Evolutionary conservation across 2,888 invertebrate species (phyloP), one percentile per base, ranked within the genome.

Genomic region (Gnatocerus cornutus): DNA sequence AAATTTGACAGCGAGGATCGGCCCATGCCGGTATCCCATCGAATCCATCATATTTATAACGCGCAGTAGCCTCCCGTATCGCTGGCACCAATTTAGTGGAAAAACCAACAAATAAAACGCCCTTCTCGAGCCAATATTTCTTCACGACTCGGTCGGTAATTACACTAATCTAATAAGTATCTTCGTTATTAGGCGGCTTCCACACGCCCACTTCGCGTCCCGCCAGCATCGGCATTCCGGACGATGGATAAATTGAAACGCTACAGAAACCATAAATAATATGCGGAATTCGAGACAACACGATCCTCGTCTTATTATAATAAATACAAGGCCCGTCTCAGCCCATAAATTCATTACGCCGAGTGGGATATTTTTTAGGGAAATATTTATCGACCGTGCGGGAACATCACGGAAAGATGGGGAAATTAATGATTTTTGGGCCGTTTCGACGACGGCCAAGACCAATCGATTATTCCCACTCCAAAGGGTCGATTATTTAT

Each of bases 221-320:
- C 65, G 56, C 39, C 68, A 45, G 61, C 70, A 53, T 58, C 59
- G 58, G 62, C 70, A 61, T 65, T 70, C 66, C 66, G 52, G 39
- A 58, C 59, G 78, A 72, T 74, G 80, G 79, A 81, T 82, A 83
- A 83, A 84, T 83, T 82, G 82, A 83, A 83, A 81, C 81, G 79
- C 82, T 80, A 82, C 80, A 80, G 80, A 79, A 78, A 80, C 82
- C 81, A 84, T 84, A 84, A 84, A 83, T 84, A 82, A 83, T 82
- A 78, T 79, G 82, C 82, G 82, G 82, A 82, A 83, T 82, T 81
- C 79, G 80, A 83, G 81, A 81, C 81, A 78, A 79, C 81, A 78
- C 78, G 79, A 81, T 80, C 80, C 79, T 78, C 81, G 79, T 78
- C 80, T 80, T 80, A 81, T 82, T 82, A 82, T 81, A 81, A 82